A percentile compares a stretch with the other conserved stretches of the same genome.
These are phyloP conservation scores for Vanessa atalanta DNA, from an alignment of 1,140 invertebrate species.

Conservation along the genomic window DNA sequence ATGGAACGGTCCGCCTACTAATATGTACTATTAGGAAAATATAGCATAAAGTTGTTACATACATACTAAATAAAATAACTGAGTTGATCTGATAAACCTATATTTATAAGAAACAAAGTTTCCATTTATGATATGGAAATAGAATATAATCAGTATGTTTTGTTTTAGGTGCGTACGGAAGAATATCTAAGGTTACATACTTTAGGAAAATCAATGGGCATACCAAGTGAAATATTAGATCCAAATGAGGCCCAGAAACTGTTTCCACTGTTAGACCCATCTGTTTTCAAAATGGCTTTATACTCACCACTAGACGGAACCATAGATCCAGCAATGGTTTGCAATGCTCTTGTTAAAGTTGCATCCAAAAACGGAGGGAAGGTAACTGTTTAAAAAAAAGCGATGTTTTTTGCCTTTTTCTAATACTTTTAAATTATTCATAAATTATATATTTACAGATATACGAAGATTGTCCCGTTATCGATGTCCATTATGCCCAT, in stretches of 20 bases:
- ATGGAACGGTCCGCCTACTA: too few species aligned
- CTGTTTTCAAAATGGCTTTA: constrained; percentile 87
- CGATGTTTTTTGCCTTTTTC: too few species aligned
- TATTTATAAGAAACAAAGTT: too few species aligned
- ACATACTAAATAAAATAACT: too few species aligned
- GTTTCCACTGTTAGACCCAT: constrained; percentile 90
- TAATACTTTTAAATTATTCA: neutral
- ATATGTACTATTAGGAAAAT: too few species aligned
- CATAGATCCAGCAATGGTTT: constrained; percentile 90
- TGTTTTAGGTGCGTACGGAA: constrained; percentile 85
- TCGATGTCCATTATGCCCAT: constrained; percentile 83
- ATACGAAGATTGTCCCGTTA: constrained; percentile 88
- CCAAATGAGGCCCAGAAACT: constrained; percentile 87
- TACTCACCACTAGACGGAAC: constrained; percentile 91
- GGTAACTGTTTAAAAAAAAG: constrained; percentile 71
- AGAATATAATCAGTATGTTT: neutral
- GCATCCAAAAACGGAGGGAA: constrained; percentile 86
- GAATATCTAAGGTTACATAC: constrained; percentile 92
- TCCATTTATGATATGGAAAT: neutral
- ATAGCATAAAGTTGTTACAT: too few species aligned
- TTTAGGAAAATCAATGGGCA: constrained; percentile 87
- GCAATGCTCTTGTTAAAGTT: constrained; percentile 86
- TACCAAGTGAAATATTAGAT: constrained; percentile 87
- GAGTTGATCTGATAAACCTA: too few species aligned
- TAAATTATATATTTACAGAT: constrained; percentile 78